These are phyloP conservation scores for Pachycephala philippinensis DNA, from an alignment of 2,113 vertebrate genomes.

Conservation along the genomic window DNA sequence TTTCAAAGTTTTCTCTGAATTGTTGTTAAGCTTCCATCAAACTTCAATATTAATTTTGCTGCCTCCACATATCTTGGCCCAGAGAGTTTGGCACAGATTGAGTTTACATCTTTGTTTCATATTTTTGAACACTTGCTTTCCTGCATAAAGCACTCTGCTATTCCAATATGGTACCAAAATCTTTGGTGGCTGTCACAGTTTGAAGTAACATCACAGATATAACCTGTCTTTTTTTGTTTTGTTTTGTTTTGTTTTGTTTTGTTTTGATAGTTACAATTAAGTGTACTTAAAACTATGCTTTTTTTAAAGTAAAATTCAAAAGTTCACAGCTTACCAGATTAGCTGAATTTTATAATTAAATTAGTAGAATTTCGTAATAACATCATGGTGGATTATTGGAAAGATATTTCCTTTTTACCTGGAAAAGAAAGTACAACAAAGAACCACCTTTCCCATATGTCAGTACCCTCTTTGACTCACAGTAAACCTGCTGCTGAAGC, in stretches of 20 bases:
- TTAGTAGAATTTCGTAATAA: background rate
- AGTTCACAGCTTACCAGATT: background rate
- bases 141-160: background rate
- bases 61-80: background rate
- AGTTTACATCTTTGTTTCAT: background rate
- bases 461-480: background rate
- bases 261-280: background rate
- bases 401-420: background rate
- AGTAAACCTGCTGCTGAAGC: background rate
- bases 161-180: background rate
- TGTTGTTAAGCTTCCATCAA: background rate
- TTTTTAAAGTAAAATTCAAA: background rate
- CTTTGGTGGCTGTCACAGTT: background rate
- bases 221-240: background rate
- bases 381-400: background rate
- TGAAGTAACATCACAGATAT: background rate
- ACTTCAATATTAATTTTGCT: background rate
- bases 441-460: background rate
- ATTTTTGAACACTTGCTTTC: background rate
- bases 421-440: background rate
- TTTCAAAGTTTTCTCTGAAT: background rate
- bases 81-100: background rate
- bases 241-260: too few relatives aligned
- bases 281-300: background rate
- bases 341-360: background rate